These are phyloP conservation scores for Florisuga fusca DNA, from an alignment of 2,797 vertebrate genomes.

Conservation along the genomic window DNA sequence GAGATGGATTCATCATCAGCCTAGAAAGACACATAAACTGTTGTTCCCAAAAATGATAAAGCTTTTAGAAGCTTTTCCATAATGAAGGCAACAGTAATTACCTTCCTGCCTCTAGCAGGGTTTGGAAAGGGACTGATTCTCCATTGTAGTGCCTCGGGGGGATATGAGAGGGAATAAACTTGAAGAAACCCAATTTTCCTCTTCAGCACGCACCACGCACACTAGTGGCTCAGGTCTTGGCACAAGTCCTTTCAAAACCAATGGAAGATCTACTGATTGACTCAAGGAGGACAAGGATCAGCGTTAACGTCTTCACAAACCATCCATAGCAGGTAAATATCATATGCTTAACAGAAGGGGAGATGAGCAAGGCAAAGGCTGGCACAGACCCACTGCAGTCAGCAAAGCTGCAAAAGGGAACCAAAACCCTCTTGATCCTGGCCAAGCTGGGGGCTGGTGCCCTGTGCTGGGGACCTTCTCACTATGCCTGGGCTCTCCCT, in stretches of 20 bases:
- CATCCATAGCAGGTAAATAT: neutral
- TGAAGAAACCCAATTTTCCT: neutral
- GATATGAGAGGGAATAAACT: neutral
- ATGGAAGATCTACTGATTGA: neutral
- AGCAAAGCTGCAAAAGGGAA: neutral
- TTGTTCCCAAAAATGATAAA: conserved; percentile 31
- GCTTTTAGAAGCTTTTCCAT: conserved; percentile 5
- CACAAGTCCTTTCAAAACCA: neutral
- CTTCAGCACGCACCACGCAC: neutral
- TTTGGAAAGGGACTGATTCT: conserved; percentile 8
- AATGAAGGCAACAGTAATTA: conserved; percentile 9
- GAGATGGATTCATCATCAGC: conserved; percentile 21
- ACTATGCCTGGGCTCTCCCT: neutral
- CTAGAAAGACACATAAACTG: neutral
- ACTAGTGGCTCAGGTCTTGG: neutral
- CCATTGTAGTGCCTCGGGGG: neutral
- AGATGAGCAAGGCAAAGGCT: neutral
- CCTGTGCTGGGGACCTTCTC: neutral
- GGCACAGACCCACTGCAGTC: neutral
- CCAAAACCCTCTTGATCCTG: neutral
- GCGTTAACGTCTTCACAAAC: neutral
- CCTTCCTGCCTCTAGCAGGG: neutral
- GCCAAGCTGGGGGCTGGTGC: neutral
- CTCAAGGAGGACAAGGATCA: neutral
- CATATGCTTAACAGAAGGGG: neutral